A percentile compares a stretch with the other conserved stretches of the same genome.
These are phyloP conservation scores for Premnoplex brunnescens DNA, from an alignment of 2,797 vertebrate species.

Conservation along the genomic window DNA sequence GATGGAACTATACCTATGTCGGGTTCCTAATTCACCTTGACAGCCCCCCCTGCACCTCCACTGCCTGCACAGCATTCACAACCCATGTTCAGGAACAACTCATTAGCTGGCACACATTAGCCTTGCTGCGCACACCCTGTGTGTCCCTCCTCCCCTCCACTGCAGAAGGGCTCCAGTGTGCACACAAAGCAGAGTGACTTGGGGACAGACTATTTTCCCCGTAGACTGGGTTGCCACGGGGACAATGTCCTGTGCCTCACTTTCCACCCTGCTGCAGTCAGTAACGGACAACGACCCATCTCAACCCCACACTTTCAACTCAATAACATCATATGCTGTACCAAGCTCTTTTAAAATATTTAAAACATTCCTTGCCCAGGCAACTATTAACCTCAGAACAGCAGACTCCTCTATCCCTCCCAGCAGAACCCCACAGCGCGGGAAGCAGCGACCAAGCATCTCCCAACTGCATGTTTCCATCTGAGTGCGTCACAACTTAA, in stretches of 20 bases:
- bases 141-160: background rate
- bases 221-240: background rate
- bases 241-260: background rate
- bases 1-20: background rate
- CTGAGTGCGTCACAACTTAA: conserved; percentile 62
- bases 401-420: background rate
- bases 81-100: background rate
- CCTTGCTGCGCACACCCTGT: background rate
- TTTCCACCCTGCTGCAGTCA: background rate
- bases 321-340: background rate
- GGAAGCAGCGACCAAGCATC: background rate
- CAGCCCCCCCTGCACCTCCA: rapidly evolving
- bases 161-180: background rate
- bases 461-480: conserved; percentile 29
- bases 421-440: background rate
- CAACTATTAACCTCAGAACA: background rate
- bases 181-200: background rate
- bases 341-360: background rate
- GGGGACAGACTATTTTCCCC: background rate
- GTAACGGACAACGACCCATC: background rate
- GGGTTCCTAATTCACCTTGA: background rate
- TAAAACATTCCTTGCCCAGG: background rate
- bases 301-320: background rate
- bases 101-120: background rate
- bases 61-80: background rate